Evolutionary conservation across 2,888 invertebrate genomes (phyloP).

Genomic region (Penaeus monodon): DNA sequence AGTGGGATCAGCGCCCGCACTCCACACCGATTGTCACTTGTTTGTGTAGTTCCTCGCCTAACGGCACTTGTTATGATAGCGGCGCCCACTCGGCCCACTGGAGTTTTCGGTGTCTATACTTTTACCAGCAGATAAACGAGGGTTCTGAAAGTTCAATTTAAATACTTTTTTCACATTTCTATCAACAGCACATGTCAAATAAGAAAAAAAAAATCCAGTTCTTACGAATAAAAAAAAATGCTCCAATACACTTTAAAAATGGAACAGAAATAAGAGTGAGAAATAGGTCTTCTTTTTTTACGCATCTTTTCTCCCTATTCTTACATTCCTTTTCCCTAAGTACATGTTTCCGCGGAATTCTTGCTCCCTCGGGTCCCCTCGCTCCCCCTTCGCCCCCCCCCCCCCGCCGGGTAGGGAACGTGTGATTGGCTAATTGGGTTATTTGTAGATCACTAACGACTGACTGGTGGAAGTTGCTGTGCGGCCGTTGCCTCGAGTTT

Average conservation of each 20-base stretch:
- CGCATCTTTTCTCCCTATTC: too few species aligned
- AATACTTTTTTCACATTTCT: too few species aligned
- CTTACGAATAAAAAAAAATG: too few species aligned
- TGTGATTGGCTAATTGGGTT: constrained; percentile 27
- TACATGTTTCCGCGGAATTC: too few species aligned
- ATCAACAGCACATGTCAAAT: too few species aligned
- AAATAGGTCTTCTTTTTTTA: too few species aligned
- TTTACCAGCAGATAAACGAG: too few species aligned
- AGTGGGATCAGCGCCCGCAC: constrained; percentile 14
- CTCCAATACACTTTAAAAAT: too few species aligned
- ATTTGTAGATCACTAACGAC: constrained; percentile 29
- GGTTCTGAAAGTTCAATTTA: too few species aligned
- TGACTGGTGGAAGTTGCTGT: not conserved
- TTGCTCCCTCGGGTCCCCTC: not conserved
- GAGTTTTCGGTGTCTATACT: not conserved
- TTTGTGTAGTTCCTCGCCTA: constrained; percentile 16
- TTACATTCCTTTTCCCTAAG: constrained; percentile 1
- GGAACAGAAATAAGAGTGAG: too few species aligned
- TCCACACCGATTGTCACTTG: constrained; percentile 18
- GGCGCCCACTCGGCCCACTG: not conserved
- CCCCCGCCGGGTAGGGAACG: not conserved
- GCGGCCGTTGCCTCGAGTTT: not conserved
- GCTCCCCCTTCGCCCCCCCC: not conserved
- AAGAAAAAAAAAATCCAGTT: too few species aligned
- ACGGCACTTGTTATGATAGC: constrained; percentile 9